Conservation (phyloP, 2,888 invertebrate species). For the Tridacna crocea region DNA sequence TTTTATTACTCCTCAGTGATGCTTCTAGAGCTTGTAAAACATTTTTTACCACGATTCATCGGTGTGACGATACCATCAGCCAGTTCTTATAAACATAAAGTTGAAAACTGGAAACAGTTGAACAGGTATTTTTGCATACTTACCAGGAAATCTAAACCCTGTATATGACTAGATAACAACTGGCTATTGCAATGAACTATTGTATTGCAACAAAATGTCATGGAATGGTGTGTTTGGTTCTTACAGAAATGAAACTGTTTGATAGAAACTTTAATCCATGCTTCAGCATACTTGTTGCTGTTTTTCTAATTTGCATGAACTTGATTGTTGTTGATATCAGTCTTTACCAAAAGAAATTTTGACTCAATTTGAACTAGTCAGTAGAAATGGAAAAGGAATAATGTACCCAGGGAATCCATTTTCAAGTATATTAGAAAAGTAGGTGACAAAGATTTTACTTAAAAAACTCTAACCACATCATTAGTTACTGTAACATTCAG, state of each 20-base stretch:
- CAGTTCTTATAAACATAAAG: constrained; percentile 80
- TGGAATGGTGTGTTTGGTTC: background rate
- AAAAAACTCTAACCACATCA: no score
- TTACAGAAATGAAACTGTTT: background rate
- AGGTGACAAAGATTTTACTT: no score
- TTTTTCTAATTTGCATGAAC: no score
- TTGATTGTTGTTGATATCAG: no score
- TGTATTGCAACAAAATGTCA: background rate
- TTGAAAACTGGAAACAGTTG: constrained; percentile 83
- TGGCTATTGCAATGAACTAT: constrained; percentile 1
- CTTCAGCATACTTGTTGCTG: no score
- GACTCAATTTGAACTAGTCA: no score
- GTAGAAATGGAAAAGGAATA: no score
- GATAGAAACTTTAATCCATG: background rate
- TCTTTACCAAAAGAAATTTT: no score
- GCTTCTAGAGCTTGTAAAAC: constrained; percentile 83
- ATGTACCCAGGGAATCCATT: no score
- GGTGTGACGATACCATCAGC: constrained; percentile 80
- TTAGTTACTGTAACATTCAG: no score
- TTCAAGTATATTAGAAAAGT: no score
- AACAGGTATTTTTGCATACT: constrained; percentile 78
- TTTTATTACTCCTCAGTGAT: constrained; percentile 75
- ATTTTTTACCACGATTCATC: constrained; percentile 81
- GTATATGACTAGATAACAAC: background rate
- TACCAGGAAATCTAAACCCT: background rate